Percentiles rank a stretch among this genome's conserved stretches.
phyloP scores from a whole-genome alignment of 1,140 invertebrate genomes.

The Dysdera silvatica region DNA sequence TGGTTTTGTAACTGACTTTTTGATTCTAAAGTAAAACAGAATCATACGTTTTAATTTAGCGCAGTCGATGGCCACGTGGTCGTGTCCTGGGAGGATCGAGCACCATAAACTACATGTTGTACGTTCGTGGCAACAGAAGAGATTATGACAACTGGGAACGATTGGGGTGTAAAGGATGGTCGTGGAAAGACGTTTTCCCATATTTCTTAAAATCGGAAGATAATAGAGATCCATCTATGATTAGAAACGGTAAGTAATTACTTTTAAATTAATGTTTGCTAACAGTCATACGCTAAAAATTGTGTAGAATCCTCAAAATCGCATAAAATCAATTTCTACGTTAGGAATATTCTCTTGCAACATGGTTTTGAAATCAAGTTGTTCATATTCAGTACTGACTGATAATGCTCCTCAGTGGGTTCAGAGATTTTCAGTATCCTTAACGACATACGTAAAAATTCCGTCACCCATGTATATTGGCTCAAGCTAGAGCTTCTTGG shows the following conservation, averaged over 20 bases:
- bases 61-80: slow-evolving; percentile 80
- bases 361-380: too few relatives aligned
- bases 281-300: too few relatives aligned
- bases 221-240: slow-evolving; percentile 73
- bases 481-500: too few relatives aligned
- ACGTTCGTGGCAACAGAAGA: slow-evolving; percentile 80
- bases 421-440: too few relatives aligned
- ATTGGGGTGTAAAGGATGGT: slow-evolving; percentile 85
- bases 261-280: background rate
- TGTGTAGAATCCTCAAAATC: too few relatives aligned
- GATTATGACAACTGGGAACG: slow-evolving; percentile 93
- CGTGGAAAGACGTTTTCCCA: slow-evolving; percentile 70
- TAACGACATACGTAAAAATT: too few relatives aligned
- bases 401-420: too few relatives aligned
- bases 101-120: slow-evolving; percentile 95
- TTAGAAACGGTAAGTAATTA: slow-evolving; percentile 49
- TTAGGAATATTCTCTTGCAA: too few relatives aligned
- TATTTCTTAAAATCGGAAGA: slow-evolving; percentile 88
- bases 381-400: too few relatives aligned
- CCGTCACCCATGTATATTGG: too few relatives aligned
- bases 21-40: background rate
- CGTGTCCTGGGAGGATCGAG: slow-evolving; percentile 69
- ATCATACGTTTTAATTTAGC: slow-evolving; percentile 36
- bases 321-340: too few relatives aligned
- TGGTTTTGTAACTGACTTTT: background rate